Evolutionary conservation across 2,113 vertebrate genomes (phyloP), one percentile per base, ranked within the genome.

Genomic region (Burhinus oedicnemus): DNA sequence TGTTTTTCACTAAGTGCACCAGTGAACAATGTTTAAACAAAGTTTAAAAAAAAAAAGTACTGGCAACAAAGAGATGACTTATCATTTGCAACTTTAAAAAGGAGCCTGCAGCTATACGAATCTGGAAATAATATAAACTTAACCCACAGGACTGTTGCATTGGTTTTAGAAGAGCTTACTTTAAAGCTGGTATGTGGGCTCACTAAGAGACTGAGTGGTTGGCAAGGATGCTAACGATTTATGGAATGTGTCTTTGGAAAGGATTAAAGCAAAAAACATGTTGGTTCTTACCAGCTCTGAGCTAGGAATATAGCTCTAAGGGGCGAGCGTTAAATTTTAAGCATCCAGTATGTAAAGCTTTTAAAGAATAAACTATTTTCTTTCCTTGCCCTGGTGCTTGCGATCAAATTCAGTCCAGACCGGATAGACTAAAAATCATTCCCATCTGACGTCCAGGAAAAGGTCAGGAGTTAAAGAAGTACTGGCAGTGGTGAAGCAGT

Each of bases 231-330:
- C 94, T 97, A 98, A 95, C 94, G 93, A 98, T 98, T 97, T 96
- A 96, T 97, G 98, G 98, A 98, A 98, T 98, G 98, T 94, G 81
- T 97, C 98, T 98, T 98, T 98, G 98, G 97, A 97, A 98, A 97
- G 97, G 96, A 98, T 98, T 98, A 97, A 98, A 97, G 95, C 83
- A 51, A 91, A 97, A 98, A 97, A 93, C 97, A 97, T 97, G 97
- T 96, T 98, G 90, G 96, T 97, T 96, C 97, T 97, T 97, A 98
- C 95, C 95, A 98, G 84, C 93, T 83, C 94, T 55, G 94, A 89
- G 92, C 72, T 94, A 93, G 96, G 97, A 96, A 93, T 58, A 96
- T 58, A 91, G 95, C 96, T 98, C 81, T 83, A 60, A 97, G 80
- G 94, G 87, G 77, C 2, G 16, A 97, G 80, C 71, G n/a, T 97